Evolutionary conservation across 2,113 vertebrate species (phyloP).

Genomic region (Neofelis nebulosa): DNA sequence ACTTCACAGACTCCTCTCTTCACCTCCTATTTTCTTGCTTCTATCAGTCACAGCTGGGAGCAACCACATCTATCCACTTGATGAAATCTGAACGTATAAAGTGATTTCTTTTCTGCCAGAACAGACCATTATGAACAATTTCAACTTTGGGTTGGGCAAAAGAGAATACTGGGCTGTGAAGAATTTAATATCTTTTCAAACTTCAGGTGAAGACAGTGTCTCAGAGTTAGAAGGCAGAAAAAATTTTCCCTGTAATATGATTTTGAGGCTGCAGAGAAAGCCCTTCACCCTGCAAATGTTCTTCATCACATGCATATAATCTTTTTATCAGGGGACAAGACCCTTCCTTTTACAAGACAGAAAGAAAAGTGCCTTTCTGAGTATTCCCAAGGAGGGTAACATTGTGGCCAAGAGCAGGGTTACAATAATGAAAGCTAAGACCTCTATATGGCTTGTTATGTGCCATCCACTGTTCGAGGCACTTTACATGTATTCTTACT

Average conservation of each 20-base stretch:
- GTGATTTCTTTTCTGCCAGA: conserved; percentile 70
- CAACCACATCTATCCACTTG: conserved; percentile 55
- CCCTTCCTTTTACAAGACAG: conserved; percentile 14
- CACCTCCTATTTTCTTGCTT: conserved; percentile 54
- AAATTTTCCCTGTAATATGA: conserved; percentile 31
- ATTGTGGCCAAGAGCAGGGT: background rate
- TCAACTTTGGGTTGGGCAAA: conserved; percentile 52
- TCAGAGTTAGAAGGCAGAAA: conserved; percentile 38
- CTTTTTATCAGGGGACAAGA: conserved; percentile 39
- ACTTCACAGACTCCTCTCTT: conserved; percentile 34
- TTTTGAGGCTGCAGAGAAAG: conserved; percentile 50
- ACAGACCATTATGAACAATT: conserved; percentile 65
- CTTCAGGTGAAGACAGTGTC: conserved; percentile 31
- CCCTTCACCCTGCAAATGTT: background rate
- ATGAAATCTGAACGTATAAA: conserved; percentile 66
- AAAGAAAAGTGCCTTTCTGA: conserved; percentile 21
- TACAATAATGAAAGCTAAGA: background rate
- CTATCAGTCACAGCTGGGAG: conserved; percentile 66
- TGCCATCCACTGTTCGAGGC: background rate
- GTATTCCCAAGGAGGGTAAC: background rate
- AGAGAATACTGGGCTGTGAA: conserved; percentile 48
- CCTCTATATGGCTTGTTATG: background rate
- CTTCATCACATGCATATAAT: conserved; percentile 49
- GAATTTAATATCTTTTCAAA: conserved; percentile 69
- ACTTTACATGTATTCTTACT: background rate